Evolutionary conservation across 1,140 invertebrate species (phyloP), one percentile per base, ranked within the genome.

Genomic region (Drosophila sturtevanti): DNA sequence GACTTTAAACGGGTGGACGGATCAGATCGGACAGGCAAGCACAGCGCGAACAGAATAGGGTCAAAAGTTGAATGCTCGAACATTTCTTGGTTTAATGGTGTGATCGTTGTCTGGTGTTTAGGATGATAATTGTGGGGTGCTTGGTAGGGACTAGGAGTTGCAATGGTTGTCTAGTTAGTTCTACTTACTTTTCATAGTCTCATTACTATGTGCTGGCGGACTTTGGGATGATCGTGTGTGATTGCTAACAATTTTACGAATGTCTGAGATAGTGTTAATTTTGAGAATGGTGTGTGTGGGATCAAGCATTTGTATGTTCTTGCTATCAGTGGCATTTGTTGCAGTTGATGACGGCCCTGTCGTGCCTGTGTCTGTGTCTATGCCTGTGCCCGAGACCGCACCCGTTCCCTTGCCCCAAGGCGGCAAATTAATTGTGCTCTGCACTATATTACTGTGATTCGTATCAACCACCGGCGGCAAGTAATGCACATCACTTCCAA

Each of bases 151-250:
- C n/a, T 34, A 14, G 12, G 41, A 59, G 11, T 56, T 31, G 24
- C 61, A 56, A n/a, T 35, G 24, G 31, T 60, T 74, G 41, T 18
- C 63, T 64, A 65, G n/a, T 61, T 14, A 44, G 41, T 71, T 72
- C 62, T 77, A 79, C 77, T 73, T 79, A 79, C 69, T 66, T 73
- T 79, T 77, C 27, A 22, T 68, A 27, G 56, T 63, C 44, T 63
- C 18, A 62, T 67, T 68, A 71, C 48, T 94, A 94, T 89, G 94
- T 68, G 63, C 44, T 77, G 68, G 64, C 41, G 41, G 41, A 48
- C 41, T 48, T 48, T 48, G 41, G 41, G 18, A 48, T 48, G 41
- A 48, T 48, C 41, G 41, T 74, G 79, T 77, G 63, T 86, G 68
- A 79, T 77, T 79, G 66, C 54, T 85, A 79, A 62, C 68, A 64